phyloP scores from a whole-genome alignment of 2,113 vertebrate genomes.

The Beaufortia kweichowensis region DNA sequence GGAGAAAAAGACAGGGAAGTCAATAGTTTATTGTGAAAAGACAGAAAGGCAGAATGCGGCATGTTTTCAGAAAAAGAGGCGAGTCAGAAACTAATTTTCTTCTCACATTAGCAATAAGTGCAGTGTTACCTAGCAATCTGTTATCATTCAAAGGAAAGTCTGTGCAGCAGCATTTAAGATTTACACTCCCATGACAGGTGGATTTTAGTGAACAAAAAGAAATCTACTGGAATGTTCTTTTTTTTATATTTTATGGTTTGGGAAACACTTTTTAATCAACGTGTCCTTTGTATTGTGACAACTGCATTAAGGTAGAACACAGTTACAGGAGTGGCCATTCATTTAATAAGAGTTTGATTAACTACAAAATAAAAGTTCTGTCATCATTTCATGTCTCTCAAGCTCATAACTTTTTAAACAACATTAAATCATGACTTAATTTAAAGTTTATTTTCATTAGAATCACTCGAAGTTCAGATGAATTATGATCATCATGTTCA shows the following conservation, averaged over 20 bases:
- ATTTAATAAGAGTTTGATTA: too few relatives aligned
- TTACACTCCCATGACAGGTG: neutral
- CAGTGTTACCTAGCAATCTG: neutral
- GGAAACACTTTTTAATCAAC: neutral
- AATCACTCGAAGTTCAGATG: too few relatives aligned
- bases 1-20: neutral
- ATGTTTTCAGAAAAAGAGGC: neutral
- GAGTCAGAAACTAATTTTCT: neutral
- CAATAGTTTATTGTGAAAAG: slow-evolving; percentile 3
- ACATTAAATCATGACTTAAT: too few relatives aligned
- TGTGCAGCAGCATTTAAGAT: neutral
- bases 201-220: neutral
- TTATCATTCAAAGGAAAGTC: neutral
- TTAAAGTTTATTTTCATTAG: too few relatives aligned
- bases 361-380: too few relatives aligned
- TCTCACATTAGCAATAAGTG: neutral
- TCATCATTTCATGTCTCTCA: too few relatives aligned
- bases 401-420: too few relatives aligned
- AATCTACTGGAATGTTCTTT: neutral
- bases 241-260: neutral
- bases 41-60: neutral
- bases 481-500: slow-evolving; percentile 2
- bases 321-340: neutral
- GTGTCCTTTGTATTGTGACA: too few relatives aligned
- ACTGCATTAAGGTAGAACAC: neutral